phyloP scores from a whole-genome alignment of 2,888 invertebrate species.

The Selenia dentaria region DNA sequence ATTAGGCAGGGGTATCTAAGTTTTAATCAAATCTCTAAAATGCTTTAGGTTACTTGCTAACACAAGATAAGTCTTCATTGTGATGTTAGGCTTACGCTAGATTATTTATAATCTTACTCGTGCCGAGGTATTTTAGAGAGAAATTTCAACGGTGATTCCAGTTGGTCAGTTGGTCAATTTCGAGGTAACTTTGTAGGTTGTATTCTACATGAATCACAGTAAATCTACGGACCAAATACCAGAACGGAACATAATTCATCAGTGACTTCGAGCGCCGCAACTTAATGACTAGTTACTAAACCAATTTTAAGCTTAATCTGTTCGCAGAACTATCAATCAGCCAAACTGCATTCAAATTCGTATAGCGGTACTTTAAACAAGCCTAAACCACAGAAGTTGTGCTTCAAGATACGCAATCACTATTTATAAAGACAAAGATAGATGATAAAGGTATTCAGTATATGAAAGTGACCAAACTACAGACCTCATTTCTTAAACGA shows the following conservation, averaged over 20 bases:
- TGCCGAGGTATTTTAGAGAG: constrained; percentile 13
- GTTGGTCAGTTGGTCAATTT: constrained; percentile 22
- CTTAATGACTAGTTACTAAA: constrained; percentile 7
- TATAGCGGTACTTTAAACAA: constrained; percentile 17
- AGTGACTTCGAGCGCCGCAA: constrained; percentile 11
- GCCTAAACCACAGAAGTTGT: constrained; percentile 10
- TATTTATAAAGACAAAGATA: constrained; percentile 18
- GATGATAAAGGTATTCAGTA: constrained; percentile 16
- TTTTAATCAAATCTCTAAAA: too few relatives aligned
- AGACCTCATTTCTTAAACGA: constrained; percentile 16
- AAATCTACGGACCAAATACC: constrained; percentile 11
- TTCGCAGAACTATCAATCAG: constrained; percentile 22
- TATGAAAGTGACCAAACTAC: constrained; percentile 24
- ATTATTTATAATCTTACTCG: constrained; percentile 15
- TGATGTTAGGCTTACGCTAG: constrained; percentile 5
- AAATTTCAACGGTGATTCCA: constrained; percentile 16
- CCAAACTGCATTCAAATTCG: constrained; percentile 21
- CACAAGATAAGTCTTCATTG: not conserved
- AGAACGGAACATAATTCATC: constrained; percentile 19
- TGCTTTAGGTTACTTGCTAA: too few relatives aligned
- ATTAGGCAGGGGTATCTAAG: too few relatives aligned
- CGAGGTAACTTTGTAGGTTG: constrained; percentile 13
- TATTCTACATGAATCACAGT: constrained; percentile 10
- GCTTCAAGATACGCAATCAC: constrained; percentile 3
- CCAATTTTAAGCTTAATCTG: constrained; percentile 18